phyloP scores from a whole-genome alignment of 2,888 invertebrate species.

The Trichopoda pennipes region DNA sequence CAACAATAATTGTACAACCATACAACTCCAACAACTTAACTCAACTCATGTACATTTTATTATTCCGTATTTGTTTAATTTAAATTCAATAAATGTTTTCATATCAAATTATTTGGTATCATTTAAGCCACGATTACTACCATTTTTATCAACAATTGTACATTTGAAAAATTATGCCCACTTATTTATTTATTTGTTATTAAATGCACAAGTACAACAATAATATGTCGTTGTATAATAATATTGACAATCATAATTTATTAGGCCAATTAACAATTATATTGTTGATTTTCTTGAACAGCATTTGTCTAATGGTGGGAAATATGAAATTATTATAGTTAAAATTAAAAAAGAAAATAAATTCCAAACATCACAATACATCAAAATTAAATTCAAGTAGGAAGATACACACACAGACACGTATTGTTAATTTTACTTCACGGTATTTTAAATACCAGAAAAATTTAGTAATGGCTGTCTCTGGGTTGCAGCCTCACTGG shows the following conservation, averaged over 20 bases:
- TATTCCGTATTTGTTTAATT: constrained; percentile 67
- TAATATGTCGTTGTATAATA: neutral
- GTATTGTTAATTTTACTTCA: no score
- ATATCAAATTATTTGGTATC: constrained; percentile 66
- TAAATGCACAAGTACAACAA: neutral
- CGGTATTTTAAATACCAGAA: no score
- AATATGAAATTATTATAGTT: neutral
- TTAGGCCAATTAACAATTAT: constrained; percentile 33
- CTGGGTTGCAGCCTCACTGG: no score
- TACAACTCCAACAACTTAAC: constrained; percentile 19
- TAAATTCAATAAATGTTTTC: constrained; percentile 67
- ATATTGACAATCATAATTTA: constrained; percentile 32
- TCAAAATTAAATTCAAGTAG: no score
- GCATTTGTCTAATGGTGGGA: neutral
- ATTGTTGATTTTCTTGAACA: constrained; percentile 1
- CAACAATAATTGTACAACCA: constrained; percentile 10
- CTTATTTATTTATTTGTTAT: constrained; percentile 22
- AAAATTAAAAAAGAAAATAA: no score
- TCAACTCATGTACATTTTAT: constrained; percentile 28
- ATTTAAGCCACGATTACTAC: constrained; percentile 58
- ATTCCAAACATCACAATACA: no score
- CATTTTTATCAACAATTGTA: constrained; percentile 44
- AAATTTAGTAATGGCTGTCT: no score
- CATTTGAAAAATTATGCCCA: constrained; percentile 3
- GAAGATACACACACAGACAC: no score